phyloP scores from a whole-genome alignment of 2,888 invertebrate genomes.

The Leptothorax acervorum region DNA sequence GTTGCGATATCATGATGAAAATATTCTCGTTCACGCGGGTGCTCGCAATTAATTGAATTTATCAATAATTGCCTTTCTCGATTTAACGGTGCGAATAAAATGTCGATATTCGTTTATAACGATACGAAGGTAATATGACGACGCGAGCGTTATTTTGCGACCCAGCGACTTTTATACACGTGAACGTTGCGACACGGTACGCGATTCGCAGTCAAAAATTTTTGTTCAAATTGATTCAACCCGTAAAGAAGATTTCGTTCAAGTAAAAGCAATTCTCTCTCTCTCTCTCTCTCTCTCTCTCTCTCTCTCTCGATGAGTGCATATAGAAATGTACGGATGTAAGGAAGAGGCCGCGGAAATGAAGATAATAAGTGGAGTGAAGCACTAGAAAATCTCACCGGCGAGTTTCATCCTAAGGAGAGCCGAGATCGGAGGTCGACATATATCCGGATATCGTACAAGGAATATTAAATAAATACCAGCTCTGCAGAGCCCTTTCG shows the following conservation, averaged over 20 bases:
- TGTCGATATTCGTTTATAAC: conserved; percentile 11
- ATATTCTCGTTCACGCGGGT: conserved; percentile 15
- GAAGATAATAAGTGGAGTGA: conserved; percentile 52
- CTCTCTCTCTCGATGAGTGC: conserved; percentile 37
- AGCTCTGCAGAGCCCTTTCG: too few relatives aligned
- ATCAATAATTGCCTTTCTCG: conserved; percentile 16
- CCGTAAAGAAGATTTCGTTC: neutral
- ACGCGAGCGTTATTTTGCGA: conserved; percentile 1
- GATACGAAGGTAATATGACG: neutral
- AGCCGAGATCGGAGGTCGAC: conserved; percentile 24
- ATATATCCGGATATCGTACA: conserved; percentile 38
- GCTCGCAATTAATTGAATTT: conserved; percentile 37
- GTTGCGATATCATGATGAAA: conserved; percentile 15
- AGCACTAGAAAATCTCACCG: conserved; percentile 26
- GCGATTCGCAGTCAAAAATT: conserved; percentile 6
- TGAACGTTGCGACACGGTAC: neutral
- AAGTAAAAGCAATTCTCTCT: conserved; percentile 4
- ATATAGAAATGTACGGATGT: conserved; percentile 37
- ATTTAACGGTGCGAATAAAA: conserved; percentile 31
- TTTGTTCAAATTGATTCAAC: neutral
- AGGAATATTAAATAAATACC: conserved; percentile 51
- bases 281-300: neutral
- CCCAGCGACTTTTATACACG: neutral
- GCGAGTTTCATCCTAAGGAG: conserved; percentile 22
- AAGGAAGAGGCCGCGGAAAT: conserved; percentile 42